Evolutionary conservation across 2,888 invertebrate genomes (phyloP), one percentile per base, ranked within the genome.

Genomic region (Galerucella nymphaeae): DNA sequence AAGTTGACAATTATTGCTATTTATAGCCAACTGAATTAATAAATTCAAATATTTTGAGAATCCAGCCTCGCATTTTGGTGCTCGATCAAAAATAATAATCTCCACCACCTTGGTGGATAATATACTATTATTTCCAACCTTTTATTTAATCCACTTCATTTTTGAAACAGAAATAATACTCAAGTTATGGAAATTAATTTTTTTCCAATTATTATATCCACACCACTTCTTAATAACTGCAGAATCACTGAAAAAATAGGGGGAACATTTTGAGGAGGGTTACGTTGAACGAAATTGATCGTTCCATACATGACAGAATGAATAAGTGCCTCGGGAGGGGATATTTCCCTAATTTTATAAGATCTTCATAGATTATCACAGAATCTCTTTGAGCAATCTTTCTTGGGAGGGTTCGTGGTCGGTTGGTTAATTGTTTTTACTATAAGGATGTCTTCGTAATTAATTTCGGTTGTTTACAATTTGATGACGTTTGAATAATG

Each of bases 221-320:
- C 10, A 2, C 16, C 4, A 18, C 9, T 0, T 0, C 10, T 2
- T 8, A 9, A 62, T 42, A 62, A 42, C 42, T 62, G 42, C 61
- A 62, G 41, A n/a, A 62, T 62, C 59, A 62, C 66, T 62, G 20
- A 58, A 71, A 23, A 66, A 71, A 62, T 66, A 59, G 71, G 55
- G 66, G 66, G 45, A 66, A 45, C 14, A 59, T 67, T 67, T 41
- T 58, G 38, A 57, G 55, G n/a, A 50, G 66, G 71, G 66, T 70
- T 66, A 48, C 42, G 42, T 11, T 42, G 16, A 42, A 66, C 61
- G 41, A 71, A 71, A 62, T 71, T 71, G 66, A 71, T 71, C 66
- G 66, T 71, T 71, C 59, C 45, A 66, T 71, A 66, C 71, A 66
- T 71, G 71, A 66, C 71, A 57, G 53, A 18, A 66, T 62, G 66